These are phyloP conservation scores for Channa striata DNA, from an alignment of 2,797 vertebrate species.

Conservation along the genomic window DNA sequence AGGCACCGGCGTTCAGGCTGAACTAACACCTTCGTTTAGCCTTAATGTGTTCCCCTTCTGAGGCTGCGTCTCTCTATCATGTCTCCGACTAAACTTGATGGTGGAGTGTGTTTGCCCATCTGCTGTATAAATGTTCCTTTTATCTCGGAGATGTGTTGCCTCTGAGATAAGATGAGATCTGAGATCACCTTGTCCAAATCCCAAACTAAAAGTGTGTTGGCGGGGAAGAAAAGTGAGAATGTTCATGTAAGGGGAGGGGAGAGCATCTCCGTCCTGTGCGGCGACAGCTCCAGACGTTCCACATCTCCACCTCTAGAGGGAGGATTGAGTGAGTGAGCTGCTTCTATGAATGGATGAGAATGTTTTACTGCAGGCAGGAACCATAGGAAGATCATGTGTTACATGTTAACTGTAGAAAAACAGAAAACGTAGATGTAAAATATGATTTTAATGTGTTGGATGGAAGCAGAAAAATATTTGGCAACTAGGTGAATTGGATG, in stretches of 20 bases:
- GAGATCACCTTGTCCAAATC: slow-evolving; percentile 46
- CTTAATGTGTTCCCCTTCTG: slow-evolving; percentile 29
- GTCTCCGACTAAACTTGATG: slow-evolving; percentile 50
- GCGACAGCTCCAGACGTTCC: slow-evolving; percentile 34
- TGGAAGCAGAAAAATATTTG: neutral
- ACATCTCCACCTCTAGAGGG: slow-evolving; percentile 58
- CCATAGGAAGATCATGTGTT: slow-evolving; percentile 11
- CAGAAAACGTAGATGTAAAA: slow-evolving; percentile 18
- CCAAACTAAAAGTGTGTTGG: slow-evolving; percentile 16
- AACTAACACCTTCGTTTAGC: slow-evolving; percentile 62
- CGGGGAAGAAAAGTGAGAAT: slow-evolving; percentile 3
- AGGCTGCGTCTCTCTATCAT: slow-evolving; percentile 27
- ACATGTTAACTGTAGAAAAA: neutral
- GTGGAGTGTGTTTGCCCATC: slow-evolving; percentile 39
- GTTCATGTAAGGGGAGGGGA: slow-evolving; percentile 3
- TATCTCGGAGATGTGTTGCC: slow-evolving; percentile 49
- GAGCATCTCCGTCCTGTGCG: neutral
- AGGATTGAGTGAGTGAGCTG: slow-evolving; percentile 10
- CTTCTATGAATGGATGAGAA: neutral
- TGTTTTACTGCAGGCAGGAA: slow-evolving; percentile 3
- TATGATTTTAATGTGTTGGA: neutral
- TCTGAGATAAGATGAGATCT: slow-evolving; percentile 51
- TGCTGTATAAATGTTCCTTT: slow-evolving; percentile 53
- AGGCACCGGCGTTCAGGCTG: slow-evolving; percentile 55
- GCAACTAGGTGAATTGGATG: slow-evolving; percentile 6